Conservation (phyloP, 2,888 invertebrate species). For the Sinelater perroti region DNA sequence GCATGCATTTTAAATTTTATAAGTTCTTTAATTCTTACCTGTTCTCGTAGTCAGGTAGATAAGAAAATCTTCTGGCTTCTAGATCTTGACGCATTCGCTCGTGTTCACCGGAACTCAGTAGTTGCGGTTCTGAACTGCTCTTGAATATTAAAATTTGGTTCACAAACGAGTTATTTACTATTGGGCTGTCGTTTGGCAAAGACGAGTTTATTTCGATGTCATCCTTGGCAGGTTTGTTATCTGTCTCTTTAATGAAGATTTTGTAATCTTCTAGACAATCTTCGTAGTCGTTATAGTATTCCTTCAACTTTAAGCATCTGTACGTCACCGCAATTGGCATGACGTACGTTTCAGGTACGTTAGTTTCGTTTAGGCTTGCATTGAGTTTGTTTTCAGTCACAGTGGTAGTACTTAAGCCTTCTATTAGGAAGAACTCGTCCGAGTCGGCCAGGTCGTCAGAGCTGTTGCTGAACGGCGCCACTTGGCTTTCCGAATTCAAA, state of each 20-base stretch:
- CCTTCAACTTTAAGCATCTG: constrained; percentile 57
- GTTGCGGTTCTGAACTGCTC: background rate
- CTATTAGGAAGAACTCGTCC: constrained; percentile 59
- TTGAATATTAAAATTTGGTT: background rate
- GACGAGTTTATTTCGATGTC: no score
- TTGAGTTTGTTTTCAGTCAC: constrained; percentile 41
- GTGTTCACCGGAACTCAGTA: background rate
- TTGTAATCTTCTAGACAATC: constrained; percentile 67
- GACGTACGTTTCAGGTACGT: constrained; percentile 50
- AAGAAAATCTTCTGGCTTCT: background rate
- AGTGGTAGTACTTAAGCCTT: constrained; percentile 48
- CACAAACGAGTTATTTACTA: background rate
- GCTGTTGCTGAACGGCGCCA: background rate
- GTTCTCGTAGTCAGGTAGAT: background rate
- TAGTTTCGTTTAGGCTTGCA: constrained; percentile 55
- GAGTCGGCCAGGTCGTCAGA: constrained; percentile 41
- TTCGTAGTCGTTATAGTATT: constrained; percentile 72
- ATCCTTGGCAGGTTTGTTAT: background rate
- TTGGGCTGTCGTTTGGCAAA: no score
- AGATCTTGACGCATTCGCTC: background rate
- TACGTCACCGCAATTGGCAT: constrained; percentile 35
- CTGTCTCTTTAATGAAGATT: constrained; percentile 42
- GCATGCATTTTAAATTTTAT: no score
- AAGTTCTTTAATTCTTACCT: no score
- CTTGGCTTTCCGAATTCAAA: background rate